A percentile compares a stretch with the other conserved stretches of the same genome.
Evolutionary conservation across 2,888 invertebrate species (phyloP).

Genomic region (Leptopilina syphax): DNA sequence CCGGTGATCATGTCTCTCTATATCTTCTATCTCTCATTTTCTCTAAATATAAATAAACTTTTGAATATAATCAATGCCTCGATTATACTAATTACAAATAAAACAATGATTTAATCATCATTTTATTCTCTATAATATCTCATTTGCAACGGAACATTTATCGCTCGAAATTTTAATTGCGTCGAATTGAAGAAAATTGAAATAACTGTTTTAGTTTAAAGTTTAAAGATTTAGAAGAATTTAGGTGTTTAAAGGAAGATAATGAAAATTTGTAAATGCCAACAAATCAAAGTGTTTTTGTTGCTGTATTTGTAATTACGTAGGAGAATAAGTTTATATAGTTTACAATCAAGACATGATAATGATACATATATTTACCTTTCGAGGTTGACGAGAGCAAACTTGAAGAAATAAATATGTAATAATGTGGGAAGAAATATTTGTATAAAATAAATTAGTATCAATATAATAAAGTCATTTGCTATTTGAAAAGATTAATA

Average conservation of each 20-base stretch:
- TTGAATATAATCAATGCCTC: too few species aligned
- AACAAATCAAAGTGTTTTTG: background rate
- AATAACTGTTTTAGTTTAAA: background rate
- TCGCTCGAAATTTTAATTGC: too few species aligned
- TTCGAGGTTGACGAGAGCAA: background rate
- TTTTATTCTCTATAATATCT: too few species aligned
- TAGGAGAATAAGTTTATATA: constrained; percentile 15
- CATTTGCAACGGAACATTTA: background rate
- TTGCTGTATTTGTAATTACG: constrained; percentile 1
- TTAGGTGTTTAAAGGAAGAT: background rate
- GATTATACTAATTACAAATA: too few species aligned
- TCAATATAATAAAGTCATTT: too few species aligned
- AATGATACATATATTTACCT: background rate
- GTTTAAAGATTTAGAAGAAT: background rate
- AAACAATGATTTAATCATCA: too few species aligned
- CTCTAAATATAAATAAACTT: too few species aligned
- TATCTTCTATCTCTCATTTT: too few species aligned
- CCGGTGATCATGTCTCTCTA: background rate
- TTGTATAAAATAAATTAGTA: background rate
- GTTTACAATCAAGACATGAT: constrained; percentile 23
- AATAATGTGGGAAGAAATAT: background rate
- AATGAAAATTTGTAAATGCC: background rate
- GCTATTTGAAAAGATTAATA: too few species aligned
- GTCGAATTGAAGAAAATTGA: background rate
- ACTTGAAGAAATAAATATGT: too few species aligned